Evolutionary conservation across 1,140 invertebrate genomes (phyloP).

Genomic region (Semibalanus balanoides): DNA sequence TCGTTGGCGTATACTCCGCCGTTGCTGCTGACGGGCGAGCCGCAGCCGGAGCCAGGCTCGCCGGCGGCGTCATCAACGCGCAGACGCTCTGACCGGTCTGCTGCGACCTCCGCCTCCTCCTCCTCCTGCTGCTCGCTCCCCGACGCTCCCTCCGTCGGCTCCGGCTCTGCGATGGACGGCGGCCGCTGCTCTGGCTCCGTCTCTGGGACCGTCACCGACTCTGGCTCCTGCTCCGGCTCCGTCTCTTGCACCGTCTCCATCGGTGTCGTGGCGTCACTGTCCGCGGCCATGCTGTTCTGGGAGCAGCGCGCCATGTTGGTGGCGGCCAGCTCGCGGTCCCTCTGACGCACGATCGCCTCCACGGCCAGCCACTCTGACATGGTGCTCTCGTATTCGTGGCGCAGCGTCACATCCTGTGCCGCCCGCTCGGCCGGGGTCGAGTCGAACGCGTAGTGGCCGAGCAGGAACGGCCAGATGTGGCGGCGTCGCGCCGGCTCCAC

Average conservation of each 20-base stretch:
- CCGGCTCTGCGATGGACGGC: background rate
- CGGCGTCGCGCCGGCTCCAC: conserved; percentile 39
- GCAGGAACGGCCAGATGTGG: conserved; percentile 74
- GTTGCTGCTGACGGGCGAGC: conserved; percentile 65
- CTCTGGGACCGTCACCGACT: background rate
- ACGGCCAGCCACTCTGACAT: conserved; percentile 91
- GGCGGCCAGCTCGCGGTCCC: conserved; percentile 54
- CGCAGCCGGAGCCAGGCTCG: conserved; percentile 31
- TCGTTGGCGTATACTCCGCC: conserved; percentile 76
- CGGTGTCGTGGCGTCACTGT: background rate
- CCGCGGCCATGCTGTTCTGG: background rate
- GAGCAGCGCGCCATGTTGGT: conserved; percentile 43
- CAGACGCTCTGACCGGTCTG: conserved; percentile 17
- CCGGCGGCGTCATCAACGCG: conserved; percentile 18
- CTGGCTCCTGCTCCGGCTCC: background rate
- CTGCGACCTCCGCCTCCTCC: conserved; percentile 11
- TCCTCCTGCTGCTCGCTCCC: conserved; percentile 6
- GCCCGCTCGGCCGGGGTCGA: conserved; percentile 50
- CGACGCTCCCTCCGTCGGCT: conserved; percentile 7
- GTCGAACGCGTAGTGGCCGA: conserved; percentile 72
- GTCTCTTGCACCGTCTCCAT: background rate
- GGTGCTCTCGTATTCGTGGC: conserved; percentile 64
- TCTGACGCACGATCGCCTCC: conserved; percentile 73
- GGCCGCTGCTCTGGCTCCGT: background rate
- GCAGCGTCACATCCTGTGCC: conserved; percentile 43